These are phyloP conservation scores for Calcarius lapponicus DNA, from an alignment of 2,797 vertebrate genomes.

Conservation along the genomic window DNA sequence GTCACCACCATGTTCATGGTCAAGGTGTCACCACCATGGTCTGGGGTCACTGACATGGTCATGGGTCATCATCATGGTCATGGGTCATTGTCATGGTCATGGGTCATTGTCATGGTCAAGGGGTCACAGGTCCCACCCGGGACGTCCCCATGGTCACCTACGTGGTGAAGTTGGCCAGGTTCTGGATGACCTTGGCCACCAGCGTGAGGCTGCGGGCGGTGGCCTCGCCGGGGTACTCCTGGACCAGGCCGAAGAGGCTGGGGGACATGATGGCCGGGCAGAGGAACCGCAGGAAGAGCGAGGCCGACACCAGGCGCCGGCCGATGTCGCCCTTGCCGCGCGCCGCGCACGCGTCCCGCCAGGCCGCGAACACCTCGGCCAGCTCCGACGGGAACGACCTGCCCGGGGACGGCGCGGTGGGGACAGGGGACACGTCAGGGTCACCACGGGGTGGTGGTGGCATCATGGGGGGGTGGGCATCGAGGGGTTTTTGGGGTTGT, in stretches of 20 bases:
- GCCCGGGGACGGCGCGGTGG: background rate
- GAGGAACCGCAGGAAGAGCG: slow-evolving; percentile 93
- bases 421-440: accelerated
- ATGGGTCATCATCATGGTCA: too few relatives aligned
- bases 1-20: too few relatives aligned
- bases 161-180: slow-evolving; percentile 92
- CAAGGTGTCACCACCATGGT: too few relatives aligned
- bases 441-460: background rate
- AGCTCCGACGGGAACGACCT: slow-evolving; percentile 91
- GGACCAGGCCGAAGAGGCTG: slow-evolving; percentile 89
- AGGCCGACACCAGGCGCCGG: slow-evolving; percentile 90
- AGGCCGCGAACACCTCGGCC: slow-evolving; percentile 87
- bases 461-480: background rate
- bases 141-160: slow-evolving; percentile 57
- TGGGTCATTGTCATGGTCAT: too few relatives aligned
- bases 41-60: too few relatives aligned
- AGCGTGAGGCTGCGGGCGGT: slow-evolving; percentile 89
- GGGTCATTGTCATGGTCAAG: too few relatives aligned
- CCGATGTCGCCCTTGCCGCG: slow-evolving; percentile 81
- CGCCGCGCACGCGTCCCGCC: slow-evolving; percentile 83
- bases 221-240: slow-evolving; percentile 86
- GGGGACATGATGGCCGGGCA: slow-evolving; percentile 94
- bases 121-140: accelerated
- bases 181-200: slow-evolving; percentile 96
- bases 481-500: background rate